Percentiles rank a stretch among this genome's conserved stretches.
Evolutionary conservation across 2,113 vertebrate genomes (phyloP).

Genomic region (Cnemophilus loriae): DNA sequence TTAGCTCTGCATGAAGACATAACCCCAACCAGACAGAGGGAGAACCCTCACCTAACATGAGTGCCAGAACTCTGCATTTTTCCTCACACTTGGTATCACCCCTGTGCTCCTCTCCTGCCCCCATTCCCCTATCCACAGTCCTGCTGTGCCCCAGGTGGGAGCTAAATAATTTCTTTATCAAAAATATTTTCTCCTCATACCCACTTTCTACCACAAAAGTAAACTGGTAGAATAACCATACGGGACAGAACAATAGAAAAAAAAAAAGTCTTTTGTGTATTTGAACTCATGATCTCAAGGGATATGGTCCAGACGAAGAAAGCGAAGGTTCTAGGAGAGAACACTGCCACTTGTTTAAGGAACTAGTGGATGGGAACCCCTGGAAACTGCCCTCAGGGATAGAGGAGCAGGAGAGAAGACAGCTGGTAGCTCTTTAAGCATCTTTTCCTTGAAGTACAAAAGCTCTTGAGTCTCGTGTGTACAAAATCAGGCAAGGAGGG

Average conservation of each 20-base stretch:
- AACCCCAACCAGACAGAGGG: neutral
- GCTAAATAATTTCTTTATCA: neutral
- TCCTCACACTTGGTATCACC: constrained; percentile 74
- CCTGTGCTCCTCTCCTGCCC: neutral
- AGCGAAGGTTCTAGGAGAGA: neutral
- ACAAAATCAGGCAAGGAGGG: neutral
- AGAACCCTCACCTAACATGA: constrained; percentile 68
- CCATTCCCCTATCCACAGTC: no score
- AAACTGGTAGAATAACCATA: neutral
- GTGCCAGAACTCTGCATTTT: constrained; percentile 67
- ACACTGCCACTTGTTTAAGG: neutral
- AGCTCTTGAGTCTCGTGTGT: neutral
- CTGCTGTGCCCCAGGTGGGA: fast-evolving
- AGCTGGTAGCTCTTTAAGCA: neutral
- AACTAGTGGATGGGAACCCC: neutral
- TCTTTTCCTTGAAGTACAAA: neutral
- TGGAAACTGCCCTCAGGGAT: neutral
- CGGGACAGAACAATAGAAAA: neutral
- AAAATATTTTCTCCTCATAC: neutral
- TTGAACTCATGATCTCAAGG: fast-evolving
- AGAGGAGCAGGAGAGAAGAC: neutral
- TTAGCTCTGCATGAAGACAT: neutral
- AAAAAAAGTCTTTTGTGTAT: neutral
- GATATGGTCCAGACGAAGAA: no score
- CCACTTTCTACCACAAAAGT: neutral